Evolutionary conservation across 2,113 vertebrate species (phyloP).

Genomic region (Carassius auratus): DNA sequence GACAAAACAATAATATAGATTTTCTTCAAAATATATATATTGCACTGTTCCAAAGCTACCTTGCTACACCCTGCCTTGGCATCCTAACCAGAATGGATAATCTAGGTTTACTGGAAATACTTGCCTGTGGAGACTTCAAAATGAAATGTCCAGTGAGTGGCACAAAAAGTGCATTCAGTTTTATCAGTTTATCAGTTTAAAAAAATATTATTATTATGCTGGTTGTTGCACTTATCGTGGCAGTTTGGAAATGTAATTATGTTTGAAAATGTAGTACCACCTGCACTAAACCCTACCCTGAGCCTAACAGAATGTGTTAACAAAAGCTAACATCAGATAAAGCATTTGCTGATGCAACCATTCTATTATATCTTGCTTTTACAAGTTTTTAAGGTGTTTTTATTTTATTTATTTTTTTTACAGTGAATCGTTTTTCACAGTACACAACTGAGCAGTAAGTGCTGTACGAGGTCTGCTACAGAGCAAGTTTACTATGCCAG

Average conservation of each 20-base stretch:
- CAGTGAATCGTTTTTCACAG: not conserved
- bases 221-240: not conserved
- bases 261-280: not conserved
- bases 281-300: not conserved
- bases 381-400: not conserved
- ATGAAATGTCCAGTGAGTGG: not conserved
- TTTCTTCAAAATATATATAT: too few species aligned
- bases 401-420: not conserved
- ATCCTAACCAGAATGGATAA: not conserved
- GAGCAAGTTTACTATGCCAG: not conserved
- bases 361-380: not conserved
- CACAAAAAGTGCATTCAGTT: not conserved
- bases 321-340: not conserved
- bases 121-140: not conserved
- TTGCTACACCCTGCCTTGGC: not conserved
- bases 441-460: not conserved
- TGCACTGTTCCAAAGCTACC: not conserved
- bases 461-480: not conserved
- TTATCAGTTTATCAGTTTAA: not conserved
- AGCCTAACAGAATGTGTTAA: not conserved
- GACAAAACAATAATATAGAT: too few species aligned
- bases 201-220: not conserved
- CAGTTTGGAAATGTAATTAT: not conserved
- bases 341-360: not conserved
- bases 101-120: not conserved